Evolutionary conservation across 2,797 vertebrate species (phyloP).

Genomic region (Parauchenoglanis ngamensis): DNA sequence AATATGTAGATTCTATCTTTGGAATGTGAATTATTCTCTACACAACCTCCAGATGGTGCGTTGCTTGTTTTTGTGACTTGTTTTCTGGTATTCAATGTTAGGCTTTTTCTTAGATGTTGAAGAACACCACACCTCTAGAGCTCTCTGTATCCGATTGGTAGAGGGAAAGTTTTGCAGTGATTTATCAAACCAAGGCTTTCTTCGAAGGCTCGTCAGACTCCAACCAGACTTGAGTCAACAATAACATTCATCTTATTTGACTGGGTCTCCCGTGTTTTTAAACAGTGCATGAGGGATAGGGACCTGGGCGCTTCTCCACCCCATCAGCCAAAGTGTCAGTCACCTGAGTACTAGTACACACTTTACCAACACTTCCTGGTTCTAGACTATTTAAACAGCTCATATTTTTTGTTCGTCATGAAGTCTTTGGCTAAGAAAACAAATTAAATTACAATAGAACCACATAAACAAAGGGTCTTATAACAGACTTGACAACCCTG

Average conservation of each 20-base stretch:
- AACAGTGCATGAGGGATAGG: background rate
- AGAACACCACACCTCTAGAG: constrained; percentile 18
- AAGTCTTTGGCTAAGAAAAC: background rate
- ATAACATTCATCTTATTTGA: constrained; percentile 52
- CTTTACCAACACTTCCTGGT: constrained; percentile 1
- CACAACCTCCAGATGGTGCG: background rate
- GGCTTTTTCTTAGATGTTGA: constrained; percentile 6
- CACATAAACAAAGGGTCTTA: background rate
- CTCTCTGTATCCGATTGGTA: constrained; percentile 21
- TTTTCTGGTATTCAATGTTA: background rate
- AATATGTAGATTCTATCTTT: background rate
- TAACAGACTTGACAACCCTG: background rate
- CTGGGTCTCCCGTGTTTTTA: constrained; percentile 30
- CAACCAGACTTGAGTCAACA: constrained; percentile 17
- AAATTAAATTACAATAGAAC: background rate
- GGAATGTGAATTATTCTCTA: background rate
- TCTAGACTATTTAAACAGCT: background rate
- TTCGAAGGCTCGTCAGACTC: constrained; percentile 35
- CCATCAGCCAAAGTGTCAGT: background rate
- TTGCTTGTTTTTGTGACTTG: constrained; percentile 5
- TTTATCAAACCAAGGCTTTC: constrained; percentile 55
- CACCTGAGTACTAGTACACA: background rate
- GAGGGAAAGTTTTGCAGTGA: constrained; percentile 46
- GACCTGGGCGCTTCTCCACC: too few species aligned
- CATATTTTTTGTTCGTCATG: background rate